Evolutionary conservation across 2,888 invertebrate genomes (phyloP).

Genomic region (Papilio demoleus): DNA sequence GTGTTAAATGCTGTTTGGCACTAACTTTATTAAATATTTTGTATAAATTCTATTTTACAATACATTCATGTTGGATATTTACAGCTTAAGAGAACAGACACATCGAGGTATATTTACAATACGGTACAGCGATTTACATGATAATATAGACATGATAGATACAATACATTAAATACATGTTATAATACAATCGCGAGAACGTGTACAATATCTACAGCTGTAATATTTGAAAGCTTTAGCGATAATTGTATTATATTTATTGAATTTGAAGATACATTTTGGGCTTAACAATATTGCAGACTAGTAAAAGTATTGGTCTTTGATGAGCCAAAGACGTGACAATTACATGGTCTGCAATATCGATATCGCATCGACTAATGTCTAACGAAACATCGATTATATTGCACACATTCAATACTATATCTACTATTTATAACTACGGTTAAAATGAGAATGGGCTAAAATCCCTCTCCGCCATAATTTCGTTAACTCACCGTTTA

Average conservation of each 20-base stretch:
- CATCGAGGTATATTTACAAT: slow-evolving; percentile 69
- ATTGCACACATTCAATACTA: slow-evolving; percentile 79
- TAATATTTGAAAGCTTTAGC: slow-evolving; percentile 59
- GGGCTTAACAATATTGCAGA: slow-evolving; percentile 43
- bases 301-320: not conserved
- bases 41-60: slow-evolving; percentile 70
- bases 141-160: slow-evolving; percentile 43
- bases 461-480: slow-evolving; percentile 84
- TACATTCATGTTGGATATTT: slow-evolving; percentile 75
- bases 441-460: slow-evolving; percentile 72
- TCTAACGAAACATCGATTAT: slow-evolving; percentile 75
- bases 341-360: slow-evolving; percentile 54
- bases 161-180: slow-evolving; percentile 50
- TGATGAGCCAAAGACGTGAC: slow-evolving; percentile 14
- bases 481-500: slow-evolving; percentile 81
- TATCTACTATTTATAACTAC: slow-evolving; percentile 58
- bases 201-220: slow-evolving; percentile 71
- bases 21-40: slow-evolving; percentile 78
- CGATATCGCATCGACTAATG: slow-evolving; percentile 63
- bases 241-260: slow-evolving; percentile 58
- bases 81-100: slow-evolving; percentile 70
- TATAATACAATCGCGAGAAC: slow-evolving; percentile 58
- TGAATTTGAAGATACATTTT: slow-evolving; percentile 47
- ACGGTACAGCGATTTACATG: slow-evolving; percentile 53
- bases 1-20: slow-evolving; percentile 80